Conservation (phyloP, 2,797 vertebrate genomes). For the Chanos chanos region DNA sequence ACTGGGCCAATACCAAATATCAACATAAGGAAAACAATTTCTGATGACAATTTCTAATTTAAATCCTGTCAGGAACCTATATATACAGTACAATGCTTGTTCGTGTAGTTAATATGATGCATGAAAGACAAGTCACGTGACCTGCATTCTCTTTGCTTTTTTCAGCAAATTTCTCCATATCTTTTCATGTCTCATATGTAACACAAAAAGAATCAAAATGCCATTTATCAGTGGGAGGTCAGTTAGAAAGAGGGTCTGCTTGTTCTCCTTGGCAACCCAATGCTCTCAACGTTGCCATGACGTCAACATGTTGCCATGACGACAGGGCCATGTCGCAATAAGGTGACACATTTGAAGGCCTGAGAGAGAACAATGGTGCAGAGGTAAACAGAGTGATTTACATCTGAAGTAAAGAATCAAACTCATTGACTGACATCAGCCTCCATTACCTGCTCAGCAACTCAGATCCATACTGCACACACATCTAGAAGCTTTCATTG, state of each 20-base stretch:
- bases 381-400: conserved; percentile 43
- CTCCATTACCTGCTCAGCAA: not conserved
- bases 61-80: not conserved
- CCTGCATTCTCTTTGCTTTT: not conserved
- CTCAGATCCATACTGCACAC: not conserved
- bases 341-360: conserved; percentile 46
- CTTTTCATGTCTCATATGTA: not conserved
- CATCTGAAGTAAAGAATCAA: conserved; percentile 25
- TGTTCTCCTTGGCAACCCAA: conserved; percentile 62
- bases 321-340: conserved; percentile 59
- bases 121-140: not conserved
- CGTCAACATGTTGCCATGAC: conserved; percentile 70
- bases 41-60: conserved; percentile 40
- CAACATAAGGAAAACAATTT: conserved; percentile 50
- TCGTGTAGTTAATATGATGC: too few species aligned
- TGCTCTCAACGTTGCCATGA: conserved; percentile 65
- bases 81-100: too few species aligned
- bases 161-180: too few species aligned
- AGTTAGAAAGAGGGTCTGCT: conserved; percentile 44
- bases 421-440: conserved; percentile 23
- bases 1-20: conserved; percentile 40
- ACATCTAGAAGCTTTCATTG: not conserved
- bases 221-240: conserved; percentile 18
- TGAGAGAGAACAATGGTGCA: conserved; percentile 53
- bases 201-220: not conserved